Base-by-base conservation (phyloP, 2,797 vertebrate genomes). In the Coccyzus lansbergi region DNA sequence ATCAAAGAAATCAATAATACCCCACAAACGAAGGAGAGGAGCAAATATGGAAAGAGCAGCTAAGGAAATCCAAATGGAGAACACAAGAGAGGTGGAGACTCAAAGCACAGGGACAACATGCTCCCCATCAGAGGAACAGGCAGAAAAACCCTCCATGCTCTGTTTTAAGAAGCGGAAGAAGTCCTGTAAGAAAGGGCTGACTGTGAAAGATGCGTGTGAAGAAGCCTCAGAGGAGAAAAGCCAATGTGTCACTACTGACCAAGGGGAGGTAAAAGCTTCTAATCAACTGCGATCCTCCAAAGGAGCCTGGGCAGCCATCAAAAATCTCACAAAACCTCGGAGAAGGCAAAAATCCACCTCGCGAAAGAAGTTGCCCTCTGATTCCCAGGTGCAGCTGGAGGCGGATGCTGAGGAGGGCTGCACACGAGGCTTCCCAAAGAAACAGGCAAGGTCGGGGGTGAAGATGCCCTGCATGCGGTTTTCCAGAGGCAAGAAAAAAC, bases 101-200 rank as follows among this genome's bases (percentile, higher is more conserved):
- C 86, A 74, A 12, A 90, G 75, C 33, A 34, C 92, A 33, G 77
- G 63, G 62, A 92, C 95, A 4, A 91, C 77, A 3, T 69, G 92
- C 48, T 92, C 95, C 56, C 96, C 96, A 2, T 38, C 83, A 1
- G 95, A 98, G 42, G 97, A 97, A 78, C 95, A 94, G 55, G 84
- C 97, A 10, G 94, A 97, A 68, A 98, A 97, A 59, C 96, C 97
- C 33, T 92, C 98, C 12, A 92, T 96, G 69, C 96, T 98, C n/a
- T 99, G 98, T 75, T 97, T 98, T 80, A 98, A 98, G 86, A 98
- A 96, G 95, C 95, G 96, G 63, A 98, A 96, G 92, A 98, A 98
- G 88, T 25, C 95, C 52, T 86, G 64, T 80, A 95, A 86, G 86
- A 95, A 97, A 70, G 76, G 42, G 19, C 65, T 78, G 76, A 7